Conservation (phyloP, 2,113 vertebrate genomes). For the Oncorhynchus keta region DNA sequence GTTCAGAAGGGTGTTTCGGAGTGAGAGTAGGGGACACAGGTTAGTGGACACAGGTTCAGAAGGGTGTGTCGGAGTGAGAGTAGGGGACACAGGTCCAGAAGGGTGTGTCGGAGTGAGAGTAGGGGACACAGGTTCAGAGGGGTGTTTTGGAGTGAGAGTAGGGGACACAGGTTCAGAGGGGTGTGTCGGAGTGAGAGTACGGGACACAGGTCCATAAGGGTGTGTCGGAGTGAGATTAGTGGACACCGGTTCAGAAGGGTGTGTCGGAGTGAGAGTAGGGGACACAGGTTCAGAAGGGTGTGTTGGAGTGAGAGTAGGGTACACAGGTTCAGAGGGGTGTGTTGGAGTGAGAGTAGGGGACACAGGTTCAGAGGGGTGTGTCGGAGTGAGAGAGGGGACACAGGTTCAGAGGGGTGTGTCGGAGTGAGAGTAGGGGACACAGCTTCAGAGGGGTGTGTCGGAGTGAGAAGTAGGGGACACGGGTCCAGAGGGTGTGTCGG, state of each 20-base stretch:
- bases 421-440: background rate
- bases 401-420: background rate
- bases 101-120: background rate
- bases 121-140: too few relatives aligned
- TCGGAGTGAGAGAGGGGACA: constrained; percentile 22
- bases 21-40: too few relatives aligned
- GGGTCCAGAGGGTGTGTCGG: background rate
- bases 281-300: background rate
- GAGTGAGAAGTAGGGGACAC: too few relatives aligned
- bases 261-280: too few relatives aligned
- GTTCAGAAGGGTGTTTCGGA: too few relatives aligned
- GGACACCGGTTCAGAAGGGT: constrained; percentile 2
- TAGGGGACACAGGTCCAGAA: background rate
- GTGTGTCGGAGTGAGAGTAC: too few relatives aligned
- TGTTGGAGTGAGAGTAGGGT: constrained; percentile 19
- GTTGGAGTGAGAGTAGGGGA: too few relatives aligned
- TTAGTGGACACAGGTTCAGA: too few relatives aligned
- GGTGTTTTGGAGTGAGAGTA: constrained; percentile 8
- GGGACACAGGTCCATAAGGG: background rate
- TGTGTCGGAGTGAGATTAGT: constrained; percentile 14
- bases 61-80: background rate
- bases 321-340: background rate
- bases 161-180: constrained; percentile 9
- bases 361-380: background rate
- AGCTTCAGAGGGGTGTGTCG: background rate